A percentile compares a stretch with the other conserved stretches of the same genome.
Conservation (phyloP, 2,797 vertebrate species). For the Mormyrus proboscirostris region DNA sequence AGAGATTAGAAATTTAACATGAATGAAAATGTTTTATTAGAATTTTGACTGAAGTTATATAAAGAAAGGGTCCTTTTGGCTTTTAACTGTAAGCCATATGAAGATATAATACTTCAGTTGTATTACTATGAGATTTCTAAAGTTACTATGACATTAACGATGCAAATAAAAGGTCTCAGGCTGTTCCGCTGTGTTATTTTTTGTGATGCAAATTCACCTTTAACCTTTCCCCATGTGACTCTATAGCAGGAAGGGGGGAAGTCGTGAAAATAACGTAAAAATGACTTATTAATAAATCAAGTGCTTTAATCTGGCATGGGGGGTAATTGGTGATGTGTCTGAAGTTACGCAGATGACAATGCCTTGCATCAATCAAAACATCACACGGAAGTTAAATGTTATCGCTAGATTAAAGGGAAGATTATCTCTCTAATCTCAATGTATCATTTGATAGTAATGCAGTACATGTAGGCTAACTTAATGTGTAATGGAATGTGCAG, state of each 20-base stretch:
- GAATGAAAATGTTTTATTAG: not conserved
- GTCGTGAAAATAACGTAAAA: not conserved
- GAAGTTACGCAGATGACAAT: not conserved
- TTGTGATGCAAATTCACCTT: not conserved
- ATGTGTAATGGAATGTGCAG: not conserved
- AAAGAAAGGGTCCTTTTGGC: not conserved
- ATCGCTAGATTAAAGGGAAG: not conserved
- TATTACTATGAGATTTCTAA: not conserved
- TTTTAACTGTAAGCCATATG: constrained; percentile 15
- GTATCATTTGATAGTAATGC: constrained; percentile 15
- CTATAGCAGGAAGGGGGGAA: not conserved
- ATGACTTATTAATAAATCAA: not conserved
- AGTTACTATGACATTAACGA: not conserved
- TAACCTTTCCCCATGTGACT: not conserved
- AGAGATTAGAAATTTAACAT: not conserved
- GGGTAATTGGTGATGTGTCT: not conserved
- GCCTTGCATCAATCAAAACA: not conserved
- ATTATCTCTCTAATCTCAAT: not conserved
- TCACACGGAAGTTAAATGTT: not conserved
- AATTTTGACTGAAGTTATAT: not conserved
- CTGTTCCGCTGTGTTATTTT: not conserved
- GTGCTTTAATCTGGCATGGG: not conserved
- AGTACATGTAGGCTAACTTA: constrained; percentile 9
- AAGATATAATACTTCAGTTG: not conserved
- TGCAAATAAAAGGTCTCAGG: constrained; percentile 5